Conservation (phyloP, 2,888 invertebrate species). For the Leptinotarsa peninsularis region DNA sequence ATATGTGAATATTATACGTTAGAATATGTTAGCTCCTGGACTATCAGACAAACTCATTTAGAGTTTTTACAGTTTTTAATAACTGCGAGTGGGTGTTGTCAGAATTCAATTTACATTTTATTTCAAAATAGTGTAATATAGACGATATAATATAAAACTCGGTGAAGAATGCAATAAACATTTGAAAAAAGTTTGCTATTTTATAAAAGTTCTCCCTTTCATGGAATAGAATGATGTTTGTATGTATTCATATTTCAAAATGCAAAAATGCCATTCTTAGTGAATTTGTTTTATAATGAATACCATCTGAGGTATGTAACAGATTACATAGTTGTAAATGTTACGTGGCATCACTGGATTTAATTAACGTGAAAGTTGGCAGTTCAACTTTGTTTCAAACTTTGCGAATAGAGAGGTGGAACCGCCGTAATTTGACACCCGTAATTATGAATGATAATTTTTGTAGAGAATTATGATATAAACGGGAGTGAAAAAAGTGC, state of each 20-base stretch:
- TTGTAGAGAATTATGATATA: not conserved
- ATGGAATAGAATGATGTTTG: too few relatives aligned
- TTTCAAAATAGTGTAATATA: too few relatives aligned
- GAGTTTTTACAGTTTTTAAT: too few relatives aligned
- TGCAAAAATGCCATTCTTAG: not conserved
- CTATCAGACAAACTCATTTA: too few relatives aligned
- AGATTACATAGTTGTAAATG: slow-evolving; percentile 29
- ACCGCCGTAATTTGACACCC: not conserved
- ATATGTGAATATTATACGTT: too few relatives aligned
- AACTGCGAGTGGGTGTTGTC: too few relatives aligned
- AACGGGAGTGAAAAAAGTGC: not conserved
- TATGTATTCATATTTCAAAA: not conserved
- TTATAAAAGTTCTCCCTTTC: too few relatives aligned
- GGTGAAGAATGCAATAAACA: too few relatives aligned
- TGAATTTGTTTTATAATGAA: not conserved
- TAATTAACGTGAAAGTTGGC: slow-evolving; percentile 32
- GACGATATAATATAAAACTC: too few relatives aligned
- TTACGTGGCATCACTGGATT: slow-evolving; percentile 21
- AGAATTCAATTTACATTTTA: too few relatives aligned
- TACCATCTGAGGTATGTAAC: not conserved
- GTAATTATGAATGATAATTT: not conserved
- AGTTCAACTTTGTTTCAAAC: slow-evolving; percentile 27
- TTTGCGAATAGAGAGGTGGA: not conserved
- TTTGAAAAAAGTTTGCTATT: too few relatives aligned
- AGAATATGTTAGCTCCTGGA: too few relatives aligned